Base-by-base conservation (phyloP, 2,888 invertebrate genomes). In the Spicauda simplicius region DNA sequence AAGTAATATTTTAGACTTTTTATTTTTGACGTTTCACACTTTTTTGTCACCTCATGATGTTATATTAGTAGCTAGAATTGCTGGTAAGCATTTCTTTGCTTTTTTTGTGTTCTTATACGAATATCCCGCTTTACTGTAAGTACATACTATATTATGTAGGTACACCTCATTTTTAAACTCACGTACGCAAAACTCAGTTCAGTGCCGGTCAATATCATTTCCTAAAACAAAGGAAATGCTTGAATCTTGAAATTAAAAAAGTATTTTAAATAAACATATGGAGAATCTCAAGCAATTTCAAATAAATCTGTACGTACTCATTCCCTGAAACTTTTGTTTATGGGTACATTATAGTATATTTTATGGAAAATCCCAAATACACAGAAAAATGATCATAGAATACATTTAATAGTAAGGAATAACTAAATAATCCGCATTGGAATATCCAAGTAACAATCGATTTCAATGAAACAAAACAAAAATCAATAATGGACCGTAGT, bases 151-250 rank as follows among this genome's bases (percentile, higher is more conserved):
- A 14, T 11, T 16, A 48, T 48, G 25, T 11, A 30, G n/a, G n/a
- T 56, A 56, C 33, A 33, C 20, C 10, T 41, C 37, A 41, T 41
- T 57, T 48, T 57, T 57, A 25, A 41, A 25, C 25, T 30, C 19
- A 25, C n/a, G 45, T 48, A 48, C 59, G 48, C 20, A 58, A 58
- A 58, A 20, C 45, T 18, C 58, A 20, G 19, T 48, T 53, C 48
- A 58, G 56, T 5, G 48, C 70, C 70, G 69, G 69, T 66, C 66
- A 63, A 20, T 53, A 52, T 59, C 58, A 57, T 66, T 66, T 66
- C 62, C 54, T 63, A 59, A 66, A 62, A 66, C 69, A 66, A 69
- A 66, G 62, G 66, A 64, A 52, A 30, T 30, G 37, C 48, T 55
- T 61, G 14, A 50, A 33, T 10, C 25, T 30, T 10, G 6, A 19